Conservation (phyloP, 2,888 invertebrate species). For the Ennomos quercinarius region DNA sequence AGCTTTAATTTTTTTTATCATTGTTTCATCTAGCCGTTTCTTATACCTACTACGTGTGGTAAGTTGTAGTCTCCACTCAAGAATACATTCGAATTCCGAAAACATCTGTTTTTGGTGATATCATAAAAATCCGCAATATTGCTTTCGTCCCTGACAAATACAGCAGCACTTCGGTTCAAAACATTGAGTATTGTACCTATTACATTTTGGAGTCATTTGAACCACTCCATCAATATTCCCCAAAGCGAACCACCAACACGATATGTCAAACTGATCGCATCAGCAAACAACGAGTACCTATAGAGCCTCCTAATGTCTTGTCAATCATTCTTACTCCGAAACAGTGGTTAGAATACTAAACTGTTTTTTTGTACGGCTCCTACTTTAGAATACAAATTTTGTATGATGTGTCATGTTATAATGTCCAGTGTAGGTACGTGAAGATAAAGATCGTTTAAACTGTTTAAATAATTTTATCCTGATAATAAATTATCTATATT, state of each 20-base stretch:
- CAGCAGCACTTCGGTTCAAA: too few relatives aligned
- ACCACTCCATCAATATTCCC: slow-evolving; percentile 62
- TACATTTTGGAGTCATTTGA: neutral
- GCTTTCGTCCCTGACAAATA: too few relatives aligned
- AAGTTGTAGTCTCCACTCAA: too few relatives aligned
- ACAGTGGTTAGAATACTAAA: slow-evolving; percentile 61
- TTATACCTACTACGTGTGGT: too few relatives aligned
- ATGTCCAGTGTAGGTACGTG: slow-evolving; percentile 20
- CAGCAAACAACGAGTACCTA: slow-evolving; percentile 51
- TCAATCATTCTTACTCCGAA: slow-evolving; percentile 73
- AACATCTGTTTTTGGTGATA: too few relatives aligned
- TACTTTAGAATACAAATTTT: slow-evolving; percentile 65
- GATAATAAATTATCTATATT: neutral
- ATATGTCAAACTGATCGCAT: slow-evolving; percentile 56
- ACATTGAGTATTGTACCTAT: too few relatives aligned
- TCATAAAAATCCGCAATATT: too few relatives aligned
- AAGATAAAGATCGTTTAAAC: slow-evolving; percentile 25
- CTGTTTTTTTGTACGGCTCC: slow-evolving; percentile 61
- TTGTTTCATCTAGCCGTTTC: too few relatives aligned
- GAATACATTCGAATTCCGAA: too few relatives aligned
- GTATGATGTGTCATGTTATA: slow-evolving; percentile 63
- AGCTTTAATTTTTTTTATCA: too few relatives aligned
- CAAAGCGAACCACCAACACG: slow-evolving; percentile 58
- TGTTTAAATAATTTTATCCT: slow-evolving; percentile 12
- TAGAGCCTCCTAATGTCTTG: slow-evolving; percentile 75